Evolutionary conservation across 2,888 invertebrate species (phyloP), one percentile per base, ranked within the genome.

Genomic region (Ectemnius continuus): DNA sequence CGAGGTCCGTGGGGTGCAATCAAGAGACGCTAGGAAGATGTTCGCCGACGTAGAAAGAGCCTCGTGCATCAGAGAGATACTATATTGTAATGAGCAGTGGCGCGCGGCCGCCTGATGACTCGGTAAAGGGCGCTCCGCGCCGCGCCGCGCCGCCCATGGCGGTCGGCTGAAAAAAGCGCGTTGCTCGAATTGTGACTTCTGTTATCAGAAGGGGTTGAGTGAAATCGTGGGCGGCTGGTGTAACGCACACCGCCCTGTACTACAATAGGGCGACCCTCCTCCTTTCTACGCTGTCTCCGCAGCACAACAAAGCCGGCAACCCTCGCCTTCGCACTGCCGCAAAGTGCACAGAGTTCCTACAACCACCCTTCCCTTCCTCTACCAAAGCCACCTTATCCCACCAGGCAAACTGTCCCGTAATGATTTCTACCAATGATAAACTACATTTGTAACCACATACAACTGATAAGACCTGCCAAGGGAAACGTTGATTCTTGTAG

Each of bases 371-470:
- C 48, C 14, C n/a, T 16, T 1, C 2, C 0, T 52, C 52, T 52
- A 52, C 52, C 36, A 52, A 52, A 4, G 52, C 52, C 4, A 52
- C 52, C 16, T 52, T 36, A 36, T 6, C 36, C 36, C 36, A 36
- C 6, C 36, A 11, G 36, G 11, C 6, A 36, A 36, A 36, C 36
- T 11, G 36, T 36, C 36, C 36, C 67, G 66, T 72, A 74, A 78
- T 78, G 73, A 79, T 80, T 73, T 82, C 67, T 67, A 61, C 64
- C 28, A 70, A 59, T 67, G 80, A 80, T 82, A 76, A 82, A 79
- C 76, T 71, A 48, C 28, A 61, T 70, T 73, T 73, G 71, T 70
- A 65, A 36, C 36, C 8, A 62, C 45, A 14, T 66, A 26, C 59
- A 56, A 57, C 47, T 36, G 71, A 57, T 68, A 75, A 60, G 73